These are phyloP conservation scores for Ahaetulla prasina DNA, from an alignment of 2,113 vertebrate genomes.

Conservation along the genomic window DNA sequence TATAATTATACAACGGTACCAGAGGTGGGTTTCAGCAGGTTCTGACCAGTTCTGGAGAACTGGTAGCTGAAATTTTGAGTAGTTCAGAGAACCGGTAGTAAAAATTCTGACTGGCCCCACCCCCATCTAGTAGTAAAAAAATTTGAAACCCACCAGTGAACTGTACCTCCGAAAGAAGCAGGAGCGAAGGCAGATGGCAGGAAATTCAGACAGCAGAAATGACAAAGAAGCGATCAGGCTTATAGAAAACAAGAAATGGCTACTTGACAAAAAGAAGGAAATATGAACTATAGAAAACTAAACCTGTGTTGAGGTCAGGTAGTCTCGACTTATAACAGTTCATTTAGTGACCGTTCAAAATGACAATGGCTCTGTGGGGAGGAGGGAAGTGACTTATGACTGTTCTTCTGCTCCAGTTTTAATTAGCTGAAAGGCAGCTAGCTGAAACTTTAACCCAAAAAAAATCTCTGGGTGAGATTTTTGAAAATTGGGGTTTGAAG, in stretches of 20 bases:
- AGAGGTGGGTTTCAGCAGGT: no score
- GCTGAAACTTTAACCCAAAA: background rate
- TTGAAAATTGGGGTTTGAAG: background rate
- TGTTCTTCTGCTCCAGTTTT: background rate
- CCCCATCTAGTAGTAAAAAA: no score
- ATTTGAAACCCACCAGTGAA: no score
- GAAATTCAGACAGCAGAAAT: background rate
- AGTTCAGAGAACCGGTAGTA: no score
- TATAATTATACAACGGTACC: background rate
- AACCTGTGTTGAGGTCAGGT: background rate
- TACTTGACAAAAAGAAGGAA: background rate
- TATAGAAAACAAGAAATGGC: background rate
- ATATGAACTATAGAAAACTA: background rate
- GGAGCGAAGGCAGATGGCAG: background rate
- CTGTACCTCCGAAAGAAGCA: background rate
- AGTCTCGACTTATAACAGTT: background rate
- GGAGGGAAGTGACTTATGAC: background rate
- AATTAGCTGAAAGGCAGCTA: background rate
- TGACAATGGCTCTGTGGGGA: background rate
- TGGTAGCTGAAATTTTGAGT: no score
- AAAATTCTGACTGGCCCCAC: no score
- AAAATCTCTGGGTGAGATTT: no score
- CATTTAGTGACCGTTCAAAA: background rate
- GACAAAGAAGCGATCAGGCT: background rate
- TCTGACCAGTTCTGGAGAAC: no score